Percentiles rank a stretch among this genome's conserved stretches.
These are phyloP conservation scores for Platysternon megacephalum DNA, from an alignment of 2,113 vertebrate species.

Conservation along the genomic window DNA sequence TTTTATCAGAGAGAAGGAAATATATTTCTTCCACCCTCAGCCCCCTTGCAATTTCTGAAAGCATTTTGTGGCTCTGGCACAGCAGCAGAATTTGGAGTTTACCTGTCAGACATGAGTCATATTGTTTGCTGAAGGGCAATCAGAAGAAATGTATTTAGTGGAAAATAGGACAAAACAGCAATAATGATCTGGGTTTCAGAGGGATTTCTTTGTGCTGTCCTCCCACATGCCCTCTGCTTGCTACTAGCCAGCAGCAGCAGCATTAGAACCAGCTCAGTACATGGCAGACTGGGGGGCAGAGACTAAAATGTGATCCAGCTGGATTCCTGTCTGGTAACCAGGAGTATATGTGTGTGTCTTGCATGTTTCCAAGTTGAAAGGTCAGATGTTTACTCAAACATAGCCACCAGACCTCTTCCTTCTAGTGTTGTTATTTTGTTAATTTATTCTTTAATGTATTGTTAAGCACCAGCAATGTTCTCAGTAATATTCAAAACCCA, in stretches of 20 bases:
- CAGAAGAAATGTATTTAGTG: not conserved
- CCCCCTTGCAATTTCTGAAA: slow-evolving; percentile 6
- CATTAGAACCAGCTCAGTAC: rapidly evolving
- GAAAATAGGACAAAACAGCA: not conserved
- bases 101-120: not conserved
- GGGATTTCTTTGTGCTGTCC: not conserved
- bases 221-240: not conserved
- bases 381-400: not conserved
- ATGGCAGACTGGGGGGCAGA: not conserved
- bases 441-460: not conserved
- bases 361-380: not conserved
- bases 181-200: not conserved
- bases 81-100: not conserved
- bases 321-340: not conserved
- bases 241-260: not conserved
- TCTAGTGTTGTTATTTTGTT: not conserved
- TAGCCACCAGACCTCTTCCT: not conserved
- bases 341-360: not conserved
- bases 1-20: slow-evolving; percentile 31
- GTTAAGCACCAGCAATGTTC: not conserved
- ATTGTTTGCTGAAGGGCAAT: not conserved
- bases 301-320: not conserved
- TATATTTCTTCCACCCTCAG: not conserved
- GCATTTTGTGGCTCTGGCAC: slow-evolving; percentile 11
- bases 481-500: not conserved